Percentiles rank a stretch among this genome's conserved stretches.
phyloP scores from a whole-genome alignment of 92 coral and sea anemone genomes.

The Parazoanthus atlanticus region DNA sequence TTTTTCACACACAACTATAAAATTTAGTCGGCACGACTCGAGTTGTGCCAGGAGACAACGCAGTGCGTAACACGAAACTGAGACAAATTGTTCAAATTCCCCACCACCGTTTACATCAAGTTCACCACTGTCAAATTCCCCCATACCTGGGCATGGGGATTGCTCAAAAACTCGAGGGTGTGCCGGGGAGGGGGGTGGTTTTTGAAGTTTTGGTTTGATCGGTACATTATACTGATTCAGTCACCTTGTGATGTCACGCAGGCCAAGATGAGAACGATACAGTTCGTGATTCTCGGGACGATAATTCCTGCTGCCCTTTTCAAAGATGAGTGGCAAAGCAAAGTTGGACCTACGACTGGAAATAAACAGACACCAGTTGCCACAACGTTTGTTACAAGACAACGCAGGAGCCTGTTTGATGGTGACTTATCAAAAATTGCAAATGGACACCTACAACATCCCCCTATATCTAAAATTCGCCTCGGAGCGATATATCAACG shows the following conservation, averaged over 20 bases:
- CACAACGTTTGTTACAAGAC: not conserved
- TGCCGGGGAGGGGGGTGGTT: too few relatives aligned
- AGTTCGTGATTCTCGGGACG: not conserved
- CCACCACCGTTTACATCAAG: too few relatives aligned
- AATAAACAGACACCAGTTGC: not conserved
- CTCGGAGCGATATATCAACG: constrained; percentile 36
- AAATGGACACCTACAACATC: not conserved
- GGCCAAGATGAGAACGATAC: not conserved
- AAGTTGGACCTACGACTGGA: not conserved
- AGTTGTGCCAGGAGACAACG: too few relatives aligned
- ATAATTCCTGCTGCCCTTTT: not conserved
- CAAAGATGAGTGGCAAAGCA: not conserved
- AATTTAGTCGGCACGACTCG: too few relatives aligned
- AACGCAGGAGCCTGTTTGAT: not conserved
- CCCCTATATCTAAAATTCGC: not conserved
- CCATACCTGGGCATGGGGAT: too few relatives aligned
- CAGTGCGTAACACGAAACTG: too few relatives aligned
- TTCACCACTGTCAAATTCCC: too few relatives aligned
- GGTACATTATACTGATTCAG: not conserved
- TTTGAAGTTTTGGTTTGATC: too few relatives aligned
- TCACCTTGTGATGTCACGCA: not conserved
- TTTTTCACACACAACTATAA: too few relatives aligned
- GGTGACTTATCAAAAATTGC: not conserved
- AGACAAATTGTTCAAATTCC: too few relatives aligned
- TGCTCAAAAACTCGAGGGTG: too few relatives aligned